phyloP scores from a whole-genome alignment of 2,113 vertebrate genomes.

The Leptobrachium ailaonicum region DNA sequence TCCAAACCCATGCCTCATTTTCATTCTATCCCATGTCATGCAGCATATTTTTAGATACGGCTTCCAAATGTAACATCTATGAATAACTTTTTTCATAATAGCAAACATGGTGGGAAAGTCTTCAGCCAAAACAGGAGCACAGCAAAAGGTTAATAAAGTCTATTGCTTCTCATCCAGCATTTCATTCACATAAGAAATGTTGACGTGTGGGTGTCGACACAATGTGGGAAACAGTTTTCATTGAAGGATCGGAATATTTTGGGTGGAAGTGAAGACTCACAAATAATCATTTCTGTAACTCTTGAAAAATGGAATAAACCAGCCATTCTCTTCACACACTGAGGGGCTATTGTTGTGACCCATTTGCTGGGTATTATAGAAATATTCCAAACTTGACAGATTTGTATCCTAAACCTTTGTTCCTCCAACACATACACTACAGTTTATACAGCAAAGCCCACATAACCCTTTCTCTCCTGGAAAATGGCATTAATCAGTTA shows the following conservation, averaged over 20 bases:
- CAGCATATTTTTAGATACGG: constrained; percentile 38
- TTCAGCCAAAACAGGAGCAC: constrained; percentile 56
- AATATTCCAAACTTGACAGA: constrained; percentile 76
- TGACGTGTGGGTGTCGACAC: constrained; percentile 80
- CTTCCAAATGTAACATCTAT: constrained; percentile 33
- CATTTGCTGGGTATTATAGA: constrained; percentile 60
- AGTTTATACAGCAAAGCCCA: constrained; percentile 31
- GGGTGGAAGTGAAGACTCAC: constrained; percentile 87
- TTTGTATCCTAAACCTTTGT: constrained; percentile 69
- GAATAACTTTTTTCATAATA: constrained; percentile 40
- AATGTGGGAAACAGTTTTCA: constrained; percentile 88
- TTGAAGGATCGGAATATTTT: constrained; percentile 86
- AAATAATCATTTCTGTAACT: constrained; percentile 83
- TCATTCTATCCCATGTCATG: constrained; percentile 8
- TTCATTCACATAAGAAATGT: constrained; percentile 68
- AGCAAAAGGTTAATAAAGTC: constrained; percentile 63
- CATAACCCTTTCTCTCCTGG: constrained; percentile 41
- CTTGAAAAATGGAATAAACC: constrained; percentile 78
- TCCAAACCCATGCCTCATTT: not conserved
- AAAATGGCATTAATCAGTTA: not conserved
- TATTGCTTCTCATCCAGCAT: constrained; percentile 60
- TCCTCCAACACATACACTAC: constrained; percentile 54
- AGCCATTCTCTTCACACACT: constrained; percentile 82
- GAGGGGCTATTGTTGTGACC: constrained; percentile 65
- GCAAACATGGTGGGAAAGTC: constrained; percentile 53